Base-by-base conservation (phyloP, 2,113 vertebrate genomes). In the Cygnus buccinator region DNA sequence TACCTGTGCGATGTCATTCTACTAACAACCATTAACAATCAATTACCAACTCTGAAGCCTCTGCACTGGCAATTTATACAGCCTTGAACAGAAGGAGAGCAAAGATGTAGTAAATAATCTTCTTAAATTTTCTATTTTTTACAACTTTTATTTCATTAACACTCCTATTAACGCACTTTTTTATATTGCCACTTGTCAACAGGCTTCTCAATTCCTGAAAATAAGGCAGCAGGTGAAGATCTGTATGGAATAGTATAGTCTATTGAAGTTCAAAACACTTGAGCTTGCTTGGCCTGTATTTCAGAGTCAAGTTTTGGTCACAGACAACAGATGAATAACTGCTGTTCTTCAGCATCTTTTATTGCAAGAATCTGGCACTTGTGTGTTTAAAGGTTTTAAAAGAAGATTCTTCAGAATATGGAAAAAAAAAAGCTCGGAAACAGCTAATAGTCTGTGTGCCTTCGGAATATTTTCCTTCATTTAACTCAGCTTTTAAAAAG, bases 91-190 rank as follows among this genome's bases (percentile, higher is more conserved):
- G 79, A 14, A 73, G 46, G 39, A 74, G 21, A 63, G 52, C 66
- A 37, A 35, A 43, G 61, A 37, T 43, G 50, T 46, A 21, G 44
- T 57, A 5, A 50, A 33, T 20, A 33, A 43, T 29, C 26, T 44
- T 55, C 35, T 75, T 35, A 55, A 80, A 63, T 65, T 54, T 1
- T 39, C 19, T n/a, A 21, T 21, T 57, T 80, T 67, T 80, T 79
- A 16, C n/a, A 61, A 2, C 26, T 33, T 84, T n/a, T 52, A 9
- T 65, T 44, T 84, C 54, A 33, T 55, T 26, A 71, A 9, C 15
- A 10, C 3, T 78, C 23, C 9, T 13, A 13, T 35, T 4, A 0
- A 63, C 44, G 14, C 2, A 0, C 57, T 83, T 84, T 58, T 41
- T 67, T 67, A 18, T 54, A 29, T 55, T 85, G 62, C 26, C 13